Conservation (phyloP, 1,140 invertebrate genomes). For the Macrostomum lignano region DNA sequence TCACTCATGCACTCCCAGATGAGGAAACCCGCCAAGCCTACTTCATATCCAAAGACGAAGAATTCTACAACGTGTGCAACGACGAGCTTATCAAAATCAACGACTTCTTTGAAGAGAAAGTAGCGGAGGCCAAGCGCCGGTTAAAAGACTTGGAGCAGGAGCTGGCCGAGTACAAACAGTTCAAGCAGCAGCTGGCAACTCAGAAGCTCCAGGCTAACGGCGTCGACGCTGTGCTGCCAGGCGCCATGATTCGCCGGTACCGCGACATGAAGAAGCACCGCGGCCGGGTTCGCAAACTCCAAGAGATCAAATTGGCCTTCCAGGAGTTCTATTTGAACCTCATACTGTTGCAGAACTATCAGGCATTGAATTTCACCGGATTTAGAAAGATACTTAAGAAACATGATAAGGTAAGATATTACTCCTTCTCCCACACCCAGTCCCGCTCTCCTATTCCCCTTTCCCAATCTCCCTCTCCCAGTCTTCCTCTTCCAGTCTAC, state of each 20-base stretch:
- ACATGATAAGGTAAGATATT: constrained; percentile 60
- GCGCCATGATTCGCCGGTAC: background rate
- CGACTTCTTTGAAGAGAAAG: constrained; percentile 42
- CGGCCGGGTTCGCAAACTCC: constrained; percentile 3
- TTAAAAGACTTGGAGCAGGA: constrained; percentile 65
- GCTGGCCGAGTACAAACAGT: constrained; percentile 32
- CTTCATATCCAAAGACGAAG: no score
- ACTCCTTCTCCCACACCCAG: constrained; percentile 4
- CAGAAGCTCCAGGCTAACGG: constrained; percentile 11
- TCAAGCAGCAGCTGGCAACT: constrained; percentile 10
- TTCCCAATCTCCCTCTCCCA: no score
- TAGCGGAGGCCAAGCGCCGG: constrained; percentile 77
- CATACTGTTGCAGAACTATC: constrained; percentile 49
- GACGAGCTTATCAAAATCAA: constrained; percentile 7
- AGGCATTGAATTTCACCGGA: constrained; percentile 86
- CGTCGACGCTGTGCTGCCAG: background rate
- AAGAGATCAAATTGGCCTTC: constrained; percentile 84
- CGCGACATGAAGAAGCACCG: background rate
- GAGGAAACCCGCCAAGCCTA: no score
- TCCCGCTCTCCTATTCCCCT: background rate
- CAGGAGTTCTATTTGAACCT: constrained; percentile 93
- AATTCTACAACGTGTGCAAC: background rate
- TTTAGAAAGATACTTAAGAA: constrained; percentile 99
- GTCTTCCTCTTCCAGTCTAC: no score
- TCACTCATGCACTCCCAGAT: background rate